Evolutionary conservation across 2,113 vertebrate genomes (phyloP), one percentile per base, ranked within the genome.

Genomic region (Hippolais icterina): DNA sequence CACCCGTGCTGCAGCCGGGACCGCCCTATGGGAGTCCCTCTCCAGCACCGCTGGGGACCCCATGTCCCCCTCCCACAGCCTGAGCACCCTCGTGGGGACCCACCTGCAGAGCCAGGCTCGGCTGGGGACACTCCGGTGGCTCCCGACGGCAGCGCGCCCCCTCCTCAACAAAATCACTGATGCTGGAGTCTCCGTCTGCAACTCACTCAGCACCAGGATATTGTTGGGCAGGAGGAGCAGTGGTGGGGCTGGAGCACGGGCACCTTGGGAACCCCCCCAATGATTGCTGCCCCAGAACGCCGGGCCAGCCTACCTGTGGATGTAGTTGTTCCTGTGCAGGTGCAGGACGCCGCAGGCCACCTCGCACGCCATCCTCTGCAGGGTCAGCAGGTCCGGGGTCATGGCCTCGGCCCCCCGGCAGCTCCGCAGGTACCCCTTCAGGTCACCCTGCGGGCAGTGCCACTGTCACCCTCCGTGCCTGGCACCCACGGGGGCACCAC

Each of bases 131-230:
- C 9, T 87, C 54, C 7, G 6, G 35, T 14, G 76, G 53, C 88
- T 52, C 92, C 87, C 46, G 98, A 78, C 20, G 98, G 93, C 83
- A 91, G 97, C 42, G 49, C 93, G 61, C 96, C 96, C 97, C 98
- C 97, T 98, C 98, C 97, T 98, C 99, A 99, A 99, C 99, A 99
- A 99, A 99, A 99, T 99, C 99, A 99, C 99, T 99, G 99, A 99
- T 99, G 99, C 99, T 99, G 99, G 99, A 99, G 99, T 99, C 94
- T 96, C 93, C 56, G 19, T 96, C 91, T 94, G 95, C 97, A 97
- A 99, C 99, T 98, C 99, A 98, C 98, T 98, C 99, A 99, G 99
- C 99, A 99, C 98, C 99, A 99, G 99, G 99, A 99, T 99, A 98
- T 99, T 99, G 99, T 99, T 99, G 97, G 93, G 90, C 97, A 95